Conservation (phyloP, 1,140 invertebrate genomes). For the Drosophila hydei region DNA sequence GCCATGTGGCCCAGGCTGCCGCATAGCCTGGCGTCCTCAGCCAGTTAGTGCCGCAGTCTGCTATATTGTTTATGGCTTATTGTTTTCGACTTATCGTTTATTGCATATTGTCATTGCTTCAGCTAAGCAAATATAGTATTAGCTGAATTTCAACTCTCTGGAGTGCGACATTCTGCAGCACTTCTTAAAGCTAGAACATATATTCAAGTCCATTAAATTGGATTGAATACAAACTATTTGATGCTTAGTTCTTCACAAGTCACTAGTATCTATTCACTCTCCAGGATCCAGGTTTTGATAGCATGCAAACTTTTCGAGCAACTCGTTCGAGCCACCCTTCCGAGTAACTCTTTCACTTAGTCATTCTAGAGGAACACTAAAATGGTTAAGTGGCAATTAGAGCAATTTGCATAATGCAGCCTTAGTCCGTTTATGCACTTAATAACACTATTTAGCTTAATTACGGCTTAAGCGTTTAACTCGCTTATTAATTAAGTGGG, state of each 20-base stretch:
- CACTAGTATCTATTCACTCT: no score
- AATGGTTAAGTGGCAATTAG: no score
- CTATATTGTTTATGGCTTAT: neutral
- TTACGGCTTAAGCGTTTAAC: neutral
- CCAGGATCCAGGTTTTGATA: no score
- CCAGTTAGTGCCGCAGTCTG: neutral
- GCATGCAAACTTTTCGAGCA: no score
- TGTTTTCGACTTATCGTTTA: constrained; percentile 25
- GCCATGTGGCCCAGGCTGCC: constrained; percentile 47
- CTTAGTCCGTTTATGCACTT: neutral
- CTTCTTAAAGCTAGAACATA: no score
- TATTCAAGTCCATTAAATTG: no score
- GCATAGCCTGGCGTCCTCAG: constrained; percentile 13
- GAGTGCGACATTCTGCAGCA: no score
- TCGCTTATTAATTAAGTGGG: constrained; percentile 1
- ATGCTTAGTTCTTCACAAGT: no score
- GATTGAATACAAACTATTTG: neutral
- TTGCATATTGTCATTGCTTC: neutral
- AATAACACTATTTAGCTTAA: neutral
- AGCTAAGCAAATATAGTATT: neutral
- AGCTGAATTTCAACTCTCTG: neutral
- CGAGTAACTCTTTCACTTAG: no score
- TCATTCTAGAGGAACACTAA: no score
- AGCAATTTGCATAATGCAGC: neutral
- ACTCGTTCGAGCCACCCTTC: no score